Evolutionary conservation across 2,797 vertebrate genomes (phyloP).

Genomic region (Alca torda): DNA sequence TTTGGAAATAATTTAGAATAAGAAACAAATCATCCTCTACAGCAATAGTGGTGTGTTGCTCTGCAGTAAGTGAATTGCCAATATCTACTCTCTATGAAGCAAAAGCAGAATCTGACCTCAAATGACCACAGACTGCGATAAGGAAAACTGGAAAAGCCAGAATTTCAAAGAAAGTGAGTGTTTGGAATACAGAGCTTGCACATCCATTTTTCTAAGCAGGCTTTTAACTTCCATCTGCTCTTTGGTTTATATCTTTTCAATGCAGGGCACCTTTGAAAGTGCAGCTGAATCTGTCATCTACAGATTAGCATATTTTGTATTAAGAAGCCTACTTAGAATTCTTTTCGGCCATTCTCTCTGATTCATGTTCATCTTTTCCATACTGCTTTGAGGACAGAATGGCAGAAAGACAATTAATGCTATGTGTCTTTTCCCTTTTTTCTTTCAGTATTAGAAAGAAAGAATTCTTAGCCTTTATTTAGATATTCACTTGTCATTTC

Average conservation of each 20-base stretch:
- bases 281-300: background rate
- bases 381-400: background rate
- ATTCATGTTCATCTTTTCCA: background rate
- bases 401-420: background rate
- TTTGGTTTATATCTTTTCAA: background rate
- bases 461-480: background rate
- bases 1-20: background rate
- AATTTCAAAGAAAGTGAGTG: background rate
- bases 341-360: background rate
- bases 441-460: background rate
- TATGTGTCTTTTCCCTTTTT: background rate
- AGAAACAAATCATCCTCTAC: background rate
- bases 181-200: background rate
- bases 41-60: background rate
- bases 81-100: background rate
- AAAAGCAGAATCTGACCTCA: background rate
- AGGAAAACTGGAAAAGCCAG: background rate
- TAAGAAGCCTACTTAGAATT: background rate
- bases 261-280: background rate
- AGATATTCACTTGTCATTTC: background rate
- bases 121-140: background rate
- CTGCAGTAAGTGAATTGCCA: background rate
- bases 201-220: background rate
- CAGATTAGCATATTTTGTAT: slow-evolving; percentile 13
- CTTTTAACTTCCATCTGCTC: background rate